Conservation (phyloP, 2,797 vertebrate species). For the Galago senegalensis region DNA sequence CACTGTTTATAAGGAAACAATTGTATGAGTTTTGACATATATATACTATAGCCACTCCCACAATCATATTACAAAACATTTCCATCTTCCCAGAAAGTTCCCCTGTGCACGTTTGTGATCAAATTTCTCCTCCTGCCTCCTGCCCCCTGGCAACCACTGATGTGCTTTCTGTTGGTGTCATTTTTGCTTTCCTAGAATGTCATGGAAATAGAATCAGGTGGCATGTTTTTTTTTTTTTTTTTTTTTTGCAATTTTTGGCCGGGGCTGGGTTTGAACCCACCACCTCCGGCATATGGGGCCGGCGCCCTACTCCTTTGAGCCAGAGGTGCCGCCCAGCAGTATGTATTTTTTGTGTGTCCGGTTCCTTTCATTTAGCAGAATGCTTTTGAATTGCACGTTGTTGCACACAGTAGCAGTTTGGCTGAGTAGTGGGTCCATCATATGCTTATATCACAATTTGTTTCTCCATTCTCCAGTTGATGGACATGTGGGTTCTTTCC, state of each 20-base stretch:
- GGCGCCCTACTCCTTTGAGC: too few relatives aligned
- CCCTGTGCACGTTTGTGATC: not conserved
- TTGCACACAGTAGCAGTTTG: not conserved
- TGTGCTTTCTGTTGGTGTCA: not conserved
- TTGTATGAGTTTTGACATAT: not conserved
- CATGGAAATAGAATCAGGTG: not conserved
- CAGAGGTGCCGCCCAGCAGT: too few relatives aligned
- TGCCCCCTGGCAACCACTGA: not conserved
- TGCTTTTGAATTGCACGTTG: not conserved
- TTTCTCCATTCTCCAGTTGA: not conserved
- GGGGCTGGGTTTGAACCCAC: too few relatives aligned
- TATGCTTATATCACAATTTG: not conserved
- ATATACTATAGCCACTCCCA: not conserved
- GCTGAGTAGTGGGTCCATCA: not conserved
- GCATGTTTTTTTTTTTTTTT: too few relatives aligned
- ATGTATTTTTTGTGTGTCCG: not conserved
- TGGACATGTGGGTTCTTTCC: not conserved
- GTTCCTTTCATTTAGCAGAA: not conserved
- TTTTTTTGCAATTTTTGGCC: too few relatives aligned
- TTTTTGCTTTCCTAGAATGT: not conserved
- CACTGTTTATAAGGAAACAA: not conserved
- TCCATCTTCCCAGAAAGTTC: not conserved
- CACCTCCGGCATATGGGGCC: too few relatives aligned
- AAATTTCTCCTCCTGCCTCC: not conserved
- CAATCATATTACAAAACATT: not conserved